Evolutionary conservation across 64 coral and sea anemone genomes (phyloP), one percentile per base, ranked within the genome.

Genomic region (Catalaphyllia jardinei): DNA sequence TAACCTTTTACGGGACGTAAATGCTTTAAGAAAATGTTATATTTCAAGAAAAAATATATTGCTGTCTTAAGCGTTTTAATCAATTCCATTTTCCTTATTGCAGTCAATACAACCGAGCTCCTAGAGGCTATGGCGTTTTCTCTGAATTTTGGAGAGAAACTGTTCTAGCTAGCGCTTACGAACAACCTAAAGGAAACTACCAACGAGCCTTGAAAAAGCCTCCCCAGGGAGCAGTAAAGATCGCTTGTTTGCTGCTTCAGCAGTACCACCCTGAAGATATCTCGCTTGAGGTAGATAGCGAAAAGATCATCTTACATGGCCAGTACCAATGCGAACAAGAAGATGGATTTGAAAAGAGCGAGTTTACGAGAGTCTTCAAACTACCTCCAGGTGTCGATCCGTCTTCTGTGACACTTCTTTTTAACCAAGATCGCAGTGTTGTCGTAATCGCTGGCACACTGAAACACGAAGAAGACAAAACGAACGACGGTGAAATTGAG

Each of bases 331-430:
- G 79, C 31, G 86, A 96, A 59, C 79, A 79, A 18, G 90, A 92
- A 49, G 75, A 85, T 65, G 94, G 94, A 29, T 96, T 92, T 51
- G 94, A 96, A 13, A 79, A 80, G 4, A 89, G 86, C 13, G 87
- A 92, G 12, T 93, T 96, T 76, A 86, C 46, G 30, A 85, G 89
- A 4, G 84, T 75, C 14, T 92, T 90, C 46, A 80, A 90, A 35
- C 55, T 98, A 12, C 96, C 96, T 10, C 85, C 94, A 74, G 89
- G 76, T 4, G 89, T 98, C 15, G 89, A 98, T 50, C 86, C 93
- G 10, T 71, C 86, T 19, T 87, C 79, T 1, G 91, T 98, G 10
- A 77, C 71, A 8, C 75, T 93, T 28, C 80, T 62, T 8, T 25
- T 76, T 16, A 92, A 77, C 25, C 42, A 69, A 19, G 87, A 89